Base-by-base conservation (phyloP, 2,113 vertebrate species). In the Notothenia rossii region DNA sequence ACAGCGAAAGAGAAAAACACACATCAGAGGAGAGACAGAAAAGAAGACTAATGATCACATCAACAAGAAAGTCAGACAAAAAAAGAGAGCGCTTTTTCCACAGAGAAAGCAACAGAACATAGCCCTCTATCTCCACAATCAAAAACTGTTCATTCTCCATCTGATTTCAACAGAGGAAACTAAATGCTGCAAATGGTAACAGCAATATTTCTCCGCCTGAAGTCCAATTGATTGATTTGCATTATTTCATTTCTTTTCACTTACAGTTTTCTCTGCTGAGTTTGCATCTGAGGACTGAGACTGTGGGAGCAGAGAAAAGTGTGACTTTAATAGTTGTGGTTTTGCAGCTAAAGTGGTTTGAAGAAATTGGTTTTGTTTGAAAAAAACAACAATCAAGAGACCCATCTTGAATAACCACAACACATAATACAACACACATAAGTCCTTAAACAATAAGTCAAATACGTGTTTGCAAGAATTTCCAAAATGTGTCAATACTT, bases 41-140 rank as follows among this genome's bases (percentile, higher is more conserved):
- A 61, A 83, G 78, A 82, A 77, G 63, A 86, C 73, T 59, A 74
- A 80, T 85, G 80, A 84, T 71, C 78, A 79, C 81, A 88, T 46
- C 81, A 86, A 83, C 0, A 85, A 91, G 54, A 85, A 86, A 90
- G 77, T 79, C 69, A 85, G 83, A 88, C 56, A 74, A 45, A 78
- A 54, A 62, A 43, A 72, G 55, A 74, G 59, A 66, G 12, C 8
- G 7, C 79, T 65, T 75, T 56, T 60, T 68, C 48, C 63, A 88
- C 86, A 90, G 14, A 83, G 67, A 85, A 87, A 89, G 82, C 75
- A 77, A 69, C 55, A 85, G 36, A 48, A 45, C 77, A 70, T 78
- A 83, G 81, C 70, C 84, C 72, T 82, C 70, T 3, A 8, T 45
- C 58, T 0, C 8, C 49, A 70, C 36, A 59, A 22, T 53, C 67